Base-by-base conservation (phyloP, 1,140 invertebrate genomes). In the Leucophenga varia region DNA sequence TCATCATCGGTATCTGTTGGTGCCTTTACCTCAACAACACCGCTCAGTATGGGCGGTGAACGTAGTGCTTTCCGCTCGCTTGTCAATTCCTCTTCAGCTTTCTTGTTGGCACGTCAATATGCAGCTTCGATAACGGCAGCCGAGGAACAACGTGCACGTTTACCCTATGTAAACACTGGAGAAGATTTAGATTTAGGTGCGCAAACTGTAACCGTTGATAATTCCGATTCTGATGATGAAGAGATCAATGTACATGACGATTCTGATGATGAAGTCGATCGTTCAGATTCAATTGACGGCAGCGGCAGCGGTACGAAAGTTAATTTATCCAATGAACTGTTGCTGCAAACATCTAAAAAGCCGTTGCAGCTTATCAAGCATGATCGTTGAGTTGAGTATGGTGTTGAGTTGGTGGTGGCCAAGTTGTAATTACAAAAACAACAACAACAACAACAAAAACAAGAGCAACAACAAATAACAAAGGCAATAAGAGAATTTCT, bases 41-140 rank as follows among this genome's bases (percentile, higher is more conserved):
- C 44, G 45, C 53, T 75, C 38, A 69, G 67, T 42, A 90, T 91
- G 87, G 89, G 87, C 57, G 90, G 90, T 59, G 88, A 91, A 76
- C 88, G 90, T 79, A 90, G 87, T 71, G 89, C 90, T 7, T 92
- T 91, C 72, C 85, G 87, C 40, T 83, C 70, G 82, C 81, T 87
- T 55, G 78, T 82, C 57, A 76, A 82, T 61, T 75, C 72, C 49
- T 43, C 72, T 20, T 57, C 75, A 37, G 56, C 74, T 72, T 51
- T 75, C 61, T 71, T 76, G 52, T 49, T 79, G 69, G 37, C 81
- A 68, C 41, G 79, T 64, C 50, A 75, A 76, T 65, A 80, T 72
- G 74, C 77, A 37, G 61, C 80, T 54, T 79, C 74, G 20, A 61
- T 74, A 44, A 80, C 79, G 43, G 64, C 63, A 6, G 69, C 64